phyloP scores from a whole-genome alignment of 2,888 invertebrate species.

The Tryphoninae sp. region DNA sequence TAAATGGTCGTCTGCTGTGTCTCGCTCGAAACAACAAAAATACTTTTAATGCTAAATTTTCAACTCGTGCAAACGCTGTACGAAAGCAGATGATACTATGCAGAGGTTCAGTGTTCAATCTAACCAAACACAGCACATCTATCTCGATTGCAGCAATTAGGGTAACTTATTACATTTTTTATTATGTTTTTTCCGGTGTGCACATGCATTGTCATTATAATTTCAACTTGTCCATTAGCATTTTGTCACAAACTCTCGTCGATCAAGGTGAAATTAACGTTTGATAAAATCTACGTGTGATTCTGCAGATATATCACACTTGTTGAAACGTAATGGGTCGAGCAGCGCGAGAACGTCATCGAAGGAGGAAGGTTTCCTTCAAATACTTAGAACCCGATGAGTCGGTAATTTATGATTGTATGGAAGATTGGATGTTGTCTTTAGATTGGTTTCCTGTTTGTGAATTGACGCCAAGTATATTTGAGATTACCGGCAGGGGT shows the following conservation, averaged over 20 bases:
- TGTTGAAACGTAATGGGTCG: constrained; percentile 73
- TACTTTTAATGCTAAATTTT: constrained; percentile 60
- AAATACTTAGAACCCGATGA: constrained; percentile 61
- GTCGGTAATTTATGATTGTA: constrained; percentile 63
- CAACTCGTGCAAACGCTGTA: constrained; percentile 49
- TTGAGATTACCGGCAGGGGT: constrained; percentile 88
- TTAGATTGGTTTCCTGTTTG: constrained; percentile 68
- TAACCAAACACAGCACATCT: constrained; percentile 53
- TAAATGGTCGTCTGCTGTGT: constrained; percentile 65
- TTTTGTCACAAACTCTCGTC: not conserved
- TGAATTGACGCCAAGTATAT: constrained; percentile 79
- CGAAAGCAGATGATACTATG: constrained; percentile 61
- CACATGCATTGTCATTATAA: too few species aligned
- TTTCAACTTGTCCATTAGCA: not conserved
- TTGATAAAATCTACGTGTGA: constrained; percentile 9
- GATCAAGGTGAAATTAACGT: not conserved
- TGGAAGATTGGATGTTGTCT: constrained; percentile 73
- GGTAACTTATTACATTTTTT: constrained; percentile 56
- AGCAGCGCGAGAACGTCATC: constrained; percentile 73
- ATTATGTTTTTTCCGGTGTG: constrained; percentile 9
- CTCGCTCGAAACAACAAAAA: constrained; percentile 58
- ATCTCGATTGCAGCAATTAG: constrained; percentile 60
- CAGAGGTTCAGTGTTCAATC: constrained; percentile 59
- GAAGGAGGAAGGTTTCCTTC: constrained; percentile 66
- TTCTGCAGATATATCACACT: constrained; percentile 47